phyloP scores from a whole-genome alignment of 1,140 invertebrate genomes.

The Meloidogyne hapla region DNA sequence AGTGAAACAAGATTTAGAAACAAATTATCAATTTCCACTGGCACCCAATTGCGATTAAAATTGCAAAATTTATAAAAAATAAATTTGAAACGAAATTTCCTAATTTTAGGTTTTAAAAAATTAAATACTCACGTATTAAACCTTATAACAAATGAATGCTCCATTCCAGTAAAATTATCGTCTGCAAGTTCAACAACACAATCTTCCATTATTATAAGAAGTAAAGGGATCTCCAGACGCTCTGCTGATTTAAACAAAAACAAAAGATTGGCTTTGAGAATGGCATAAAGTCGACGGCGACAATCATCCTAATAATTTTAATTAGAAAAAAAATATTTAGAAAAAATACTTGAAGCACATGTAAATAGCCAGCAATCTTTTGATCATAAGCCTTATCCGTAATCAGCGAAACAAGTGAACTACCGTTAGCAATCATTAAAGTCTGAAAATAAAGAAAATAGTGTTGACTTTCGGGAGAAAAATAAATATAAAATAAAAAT shows the following conservation, averaged over 20 bases:
- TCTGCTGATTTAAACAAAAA: conserved; percentile 41
- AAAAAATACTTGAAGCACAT: conserved; percentile 17
- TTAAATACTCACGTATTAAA: conserved; percentile 40
- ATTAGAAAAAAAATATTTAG: not conserved
- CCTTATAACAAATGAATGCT: conserved; percentile 40
- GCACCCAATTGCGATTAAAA: no score
- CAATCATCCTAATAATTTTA: conserved; percentile 34
- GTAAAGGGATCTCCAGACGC: conserved; percentile 30
- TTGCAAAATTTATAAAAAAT: no score
- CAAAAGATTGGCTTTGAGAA: conserved; percentile 48
- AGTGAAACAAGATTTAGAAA: no score
- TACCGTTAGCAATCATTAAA: conserved; percentile 26
- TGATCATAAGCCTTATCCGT: conserved; percentile 12
- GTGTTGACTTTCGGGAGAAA: no score
- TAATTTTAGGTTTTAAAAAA: not conserved
- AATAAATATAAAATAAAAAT: no score
- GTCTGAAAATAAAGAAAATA: not conserved
- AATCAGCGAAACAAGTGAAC: conserved; percentile 26
- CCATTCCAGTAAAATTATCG: conserved; percentile 43
- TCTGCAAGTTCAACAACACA: conserved; percentile 41
- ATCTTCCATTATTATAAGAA: conserved; percentile 45
- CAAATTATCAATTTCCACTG: no score
- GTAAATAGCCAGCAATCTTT: conserved; percentile 15
- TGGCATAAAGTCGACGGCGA: conserved; percentile 41
- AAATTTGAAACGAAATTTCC: no score